phyloP scores from a whole-genome alignment of 2,888 invertebrate species.

The Chloromyia formosa region DNA sequence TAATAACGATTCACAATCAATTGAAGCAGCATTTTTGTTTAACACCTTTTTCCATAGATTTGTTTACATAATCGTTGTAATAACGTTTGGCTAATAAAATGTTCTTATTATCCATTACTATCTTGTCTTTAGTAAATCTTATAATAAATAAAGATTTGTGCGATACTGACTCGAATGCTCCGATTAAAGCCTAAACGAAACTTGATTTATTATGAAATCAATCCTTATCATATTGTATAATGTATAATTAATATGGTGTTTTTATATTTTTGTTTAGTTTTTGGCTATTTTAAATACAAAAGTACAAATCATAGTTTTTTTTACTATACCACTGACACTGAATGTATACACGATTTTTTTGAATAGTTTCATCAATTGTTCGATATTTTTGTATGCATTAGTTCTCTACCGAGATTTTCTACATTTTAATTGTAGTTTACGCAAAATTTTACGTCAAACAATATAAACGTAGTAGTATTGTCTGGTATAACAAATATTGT shows the following conservation, averaged over 20 bases:
- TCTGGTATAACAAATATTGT: too few relatives aligned
- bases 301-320: conserved; percentile 32
- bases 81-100: too few relatives aligned
- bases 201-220: background rate
- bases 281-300: conserved; percentile 22
- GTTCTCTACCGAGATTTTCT: background rate
- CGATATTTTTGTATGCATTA: conserved; percentile 24
- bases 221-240: background rate
- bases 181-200: too few relatives aligned
- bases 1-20: too few relatives aligned
- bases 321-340: background rate
- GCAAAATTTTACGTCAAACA: too few relatives aligned
- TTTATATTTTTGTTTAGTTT: conserved; percentile 4
- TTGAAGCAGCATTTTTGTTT: too few relatives aligned
- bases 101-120: background rate
- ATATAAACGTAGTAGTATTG: too few relatives aligned
- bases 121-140: conserved; percentile 5
- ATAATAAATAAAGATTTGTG: conserved; percentile 9
- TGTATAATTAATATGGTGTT: background rate
- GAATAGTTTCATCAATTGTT: conserved; percentile 19
- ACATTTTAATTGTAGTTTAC: background rate
- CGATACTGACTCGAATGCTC: background rate
- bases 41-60: too few relatives aligned
- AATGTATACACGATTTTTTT: background rate
- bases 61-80: background rate